A percentile compares a stretch with the other conserved stretches of the same genome.
Evolutionary conservation across 2,113 vertebrate genomes (phyloP).

Genomic region (Lichenostomus cassidix): DNA sequence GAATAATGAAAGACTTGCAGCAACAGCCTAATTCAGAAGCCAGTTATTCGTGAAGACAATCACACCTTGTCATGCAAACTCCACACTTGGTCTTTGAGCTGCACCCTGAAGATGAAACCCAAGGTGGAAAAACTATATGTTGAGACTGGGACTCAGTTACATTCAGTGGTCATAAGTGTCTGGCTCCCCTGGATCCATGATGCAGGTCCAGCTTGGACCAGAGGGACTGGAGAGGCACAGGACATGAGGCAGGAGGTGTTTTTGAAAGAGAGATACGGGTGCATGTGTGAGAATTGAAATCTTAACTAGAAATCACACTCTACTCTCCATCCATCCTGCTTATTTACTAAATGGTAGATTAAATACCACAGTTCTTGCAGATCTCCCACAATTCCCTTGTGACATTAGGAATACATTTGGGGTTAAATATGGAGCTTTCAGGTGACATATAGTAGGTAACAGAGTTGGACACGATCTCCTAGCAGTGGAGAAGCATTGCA

Average conservation of each 20-base stretch:
- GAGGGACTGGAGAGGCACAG: neutral
- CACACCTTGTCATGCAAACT: neutral
- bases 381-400: neutral
- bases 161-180: neutral
- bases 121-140: neutral
- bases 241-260: rapidly evolving
- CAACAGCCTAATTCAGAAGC: neutral
- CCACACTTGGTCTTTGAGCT: neutral
- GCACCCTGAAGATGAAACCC: neutral
- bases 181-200: neutral
- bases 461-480: neutral
- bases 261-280: neutral
- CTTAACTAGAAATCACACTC: neutral
- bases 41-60: neutral
- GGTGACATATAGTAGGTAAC: neutral
- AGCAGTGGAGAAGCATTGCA: neutral
- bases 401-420: neutral
- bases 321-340: neutral
- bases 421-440: neutral
- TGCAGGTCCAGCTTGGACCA: rapidly evolving
- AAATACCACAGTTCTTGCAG: neutral
- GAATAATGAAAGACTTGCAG: neutral
- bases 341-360: neutral
- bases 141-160: rapidly evolving
- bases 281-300: neutral